Conservation (phyloP, 2,888 invertebrate species). For the Fragum sueziense region DNA sequence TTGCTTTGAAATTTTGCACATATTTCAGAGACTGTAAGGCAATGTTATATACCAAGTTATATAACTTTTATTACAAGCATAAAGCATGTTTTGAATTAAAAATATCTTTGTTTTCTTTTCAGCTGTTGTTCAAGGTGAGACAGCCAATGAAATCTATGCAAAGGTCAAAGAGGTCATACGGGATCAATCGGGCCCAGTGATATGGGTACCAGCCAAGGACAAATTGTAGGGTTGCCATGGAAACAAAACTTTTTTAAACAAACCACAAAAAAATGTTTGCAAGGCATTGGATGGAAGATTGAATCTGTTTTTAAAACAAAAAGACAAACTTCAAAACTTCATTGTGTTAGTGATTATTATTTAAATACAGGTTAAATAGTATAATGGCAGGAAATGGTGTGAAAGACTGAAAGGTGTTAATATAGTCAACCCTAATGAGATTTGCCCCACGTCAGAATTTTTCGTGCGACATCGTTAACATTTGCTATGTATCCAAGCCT, state of each 20-base stretch:
- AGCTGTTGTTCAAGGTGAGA: slow-evolving; percentile 98
- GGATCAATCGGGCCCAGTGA: slow-evolving; percentile 96
- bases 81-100: too few relatives aligned
- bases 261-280: background rate
- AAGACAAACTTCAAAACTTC: background rate
- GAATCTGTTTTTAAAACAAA: background rate
- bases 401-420: too few relatives aligned
- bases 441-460: too few relatives aligned
- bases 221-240: slow-evolving; percentile 65
- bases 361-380: too few relatives aligned
- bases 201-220: slow-evolving; percentile 98
- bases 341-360: background rate
- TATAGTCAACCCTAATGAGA: too few relatives aligned
- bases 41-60: too few relatives aligned
- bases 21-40: too few relatives aligned
- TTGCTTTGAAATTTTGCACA: too few relatives aligned
- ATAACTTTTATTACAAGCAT: too few relatives aligned
- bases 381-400: too few relatives aligned
- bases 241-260: background rate
- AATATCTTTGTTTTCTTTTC: slow-evolving; percentile 69
- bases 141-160: slow-evolving; percentile 97
- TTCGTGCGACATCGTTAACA: too few relatives aligned
- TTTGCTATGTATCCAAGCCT: too few relatives aligned
- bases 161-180: slow-evolving; percentile 97
- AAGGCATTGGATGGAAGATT: background rate